Base-by-base conservation (phyloP, 2,113 vertebrate species). In the Zootoca vivipara region DNA sequence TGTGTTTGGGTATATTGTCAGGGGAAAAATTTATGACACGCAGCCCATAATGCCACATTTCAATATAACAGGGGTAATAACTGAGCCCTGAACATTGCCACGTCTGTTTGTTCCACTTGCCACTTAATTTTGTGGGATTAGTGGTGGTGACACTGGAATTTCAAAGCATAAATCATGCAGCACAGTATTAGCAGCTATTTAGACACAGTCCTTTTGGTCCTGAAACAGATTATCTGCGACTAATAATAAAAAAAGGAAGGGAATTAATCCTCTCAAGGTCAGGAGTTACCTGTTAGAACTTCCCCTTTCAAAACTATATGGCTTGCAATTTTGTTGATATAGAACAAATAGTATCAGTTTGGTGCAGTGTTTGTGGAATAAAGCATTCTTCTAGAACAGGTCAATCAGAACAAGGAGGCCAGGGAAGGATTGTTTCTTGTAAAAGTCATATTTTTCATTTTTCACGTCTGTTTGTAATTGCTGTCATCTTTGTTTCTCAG, bases 401-500 rank as follows among this genome's bases (percentile, higher is more conserved):
- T 30, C 86, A 52, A 89, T 72, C 86, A 85, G 85, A 75, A 33
- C 78, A 91, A 86, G 73, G 88, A 35, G 22, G 20, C 12, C 72
- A 75, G 79, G 67, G 88, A 89, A 91, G 92, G 88, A 94, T 90
- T 0, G 1, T 93, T 92, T 64, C 92, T 95, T 91, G 85, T 88
- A 70, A 91, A 89, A 78, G 87, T 72, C 84, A 95, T 93, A 93
- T 87, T 95, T 93, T 82, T 91, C 92, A 95, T 97, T 96, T 96
- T 94, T 97, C 94, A 96, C 90, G 94, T 96, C 93, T 97, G 95
- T 97, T 97, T 97, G 96, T 96, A 97, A 97, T 96, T 78, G 0
- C 92, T 97, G 97, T 97, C 97, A 95, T 96, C 95, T 96, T 94
- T 96, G 95, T 97, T 97, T 97, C 96, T 96, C 96, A 94, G 94